A percentile compares a stretch with the other conserved stretches of the same genome.
Conservation (phyloP, 2,113 vertebrate species). For the Anseranas semipalmata region DNA sequence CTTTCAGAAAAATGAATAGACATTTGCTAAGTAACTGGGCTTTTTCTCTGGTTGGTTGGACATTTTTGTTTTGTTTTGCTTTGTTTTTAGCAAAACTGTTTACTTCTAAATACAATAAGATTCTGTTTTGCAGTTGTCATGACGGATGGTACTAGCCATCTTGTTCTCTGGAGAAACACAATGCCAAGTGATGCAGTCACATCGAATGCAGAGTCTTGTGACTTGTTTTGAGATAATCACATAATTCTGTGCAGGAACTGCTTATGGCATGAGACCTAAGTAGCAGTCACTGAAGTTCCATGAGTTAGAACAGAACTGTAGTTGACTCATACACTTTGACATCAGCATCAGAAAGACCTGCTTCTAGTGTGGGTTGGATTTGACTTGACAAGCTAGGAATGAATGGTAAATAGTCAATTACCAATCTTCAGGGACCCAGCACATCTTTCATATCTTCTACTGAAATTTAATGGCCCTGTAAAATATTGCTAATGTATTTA, state of each 20-base stretch:
- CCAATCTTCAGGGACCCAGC: neutral
- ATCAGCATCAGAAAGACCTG: neutral
- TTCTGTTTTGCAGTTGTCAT: neutral
- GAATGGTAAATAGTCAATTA: neutral
- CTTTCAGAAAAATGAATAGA: neutral
- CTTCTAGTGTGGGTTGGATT: neutral
- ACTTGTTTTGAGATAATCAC: neutral
- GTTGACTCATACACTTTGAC: neutral
- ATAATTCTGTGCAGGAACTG: neutral
- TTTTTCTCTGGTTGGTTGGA: neutral
- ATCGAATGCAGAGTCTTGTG: neutral
- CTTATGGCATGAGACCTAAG: neutral
- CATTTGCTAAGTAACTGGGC: neutral
- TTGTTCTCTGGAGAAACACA: neutral
- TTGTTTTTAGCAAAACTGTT: neutral
- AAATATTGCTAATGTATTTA: neutral
- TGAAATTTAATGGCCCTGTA: slow-evolving; percentile 4
- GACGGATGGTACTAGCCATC: neutral
- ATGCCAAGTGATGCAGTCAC: neutral
- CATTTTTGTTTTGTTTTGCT: neutral
- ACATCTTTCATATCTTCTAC: neutral
- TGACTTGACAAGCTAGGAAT: neutral
- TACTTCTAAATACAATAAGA: neutral
- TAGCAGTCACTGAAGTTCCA: neutral
- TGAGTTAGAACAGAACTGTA: neutral